Evolutionary conservation across 2,113 vertebrate species (phyloP).

Genomic region (Salvator merianae): DNA sequence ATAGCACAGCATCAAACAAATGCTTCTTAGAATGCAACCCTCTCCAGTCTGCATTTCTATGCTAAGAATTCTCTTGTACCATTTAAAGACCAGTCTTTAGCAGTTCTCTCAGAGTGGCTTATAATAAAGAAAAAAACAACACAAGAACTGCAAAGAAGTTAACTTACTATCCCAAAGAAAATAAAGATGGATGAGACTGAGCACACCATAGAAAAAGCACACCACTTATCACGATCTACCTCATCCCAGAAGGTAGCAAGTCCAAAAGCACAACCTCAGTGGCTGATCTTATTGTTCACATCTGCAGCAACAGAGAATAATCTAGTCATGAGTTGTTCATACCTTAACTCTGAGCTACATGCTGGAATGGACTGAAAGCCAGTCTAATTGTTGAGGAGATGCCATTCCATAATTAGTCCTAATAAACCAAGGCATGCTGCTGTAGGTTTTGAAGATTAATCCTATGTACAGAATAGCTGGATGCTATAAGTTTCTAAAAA

Average conservation of each 20-base stretch:
- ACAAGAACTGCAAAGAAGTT: no score
- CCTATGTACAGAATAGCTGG: background rate
- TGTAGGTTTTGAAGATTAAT: background rate
- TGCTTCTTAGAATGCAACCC: background rate
- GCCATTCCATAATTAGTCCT: background rate
- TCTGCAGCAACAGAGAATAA: no score
- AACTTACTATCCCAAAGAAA: background rate
- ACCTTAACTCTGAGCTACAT: background rate
- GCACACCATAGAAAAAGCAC: background rate
- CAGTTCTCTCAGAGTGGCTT: background rate
- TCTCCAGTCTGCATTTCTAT: background rate
- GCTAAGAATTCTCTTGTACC: background rate
- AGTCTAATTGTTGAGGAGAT: background rate
- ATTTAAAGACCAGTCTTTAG: background rate
- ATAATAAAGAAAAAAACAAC: background rate
- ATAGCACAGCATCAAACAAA: background rate
- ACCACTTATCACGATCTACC: background rate
- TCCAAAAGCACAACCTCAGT: background rate
- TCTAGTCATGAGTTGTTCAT: background rate
- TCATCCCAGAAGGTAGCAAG: background rate
- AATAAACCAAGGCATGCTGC: background rate
- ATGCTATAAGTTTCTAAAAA: background rate
- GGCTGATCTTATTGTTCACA: background rate
- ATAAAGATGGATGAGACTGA: background rate
- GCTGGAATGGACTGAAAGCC: background rate